Evolutionary conservation across 2,113 vertebrate species (phyloP).

Genomic region (Cebus imitator): DNA sequence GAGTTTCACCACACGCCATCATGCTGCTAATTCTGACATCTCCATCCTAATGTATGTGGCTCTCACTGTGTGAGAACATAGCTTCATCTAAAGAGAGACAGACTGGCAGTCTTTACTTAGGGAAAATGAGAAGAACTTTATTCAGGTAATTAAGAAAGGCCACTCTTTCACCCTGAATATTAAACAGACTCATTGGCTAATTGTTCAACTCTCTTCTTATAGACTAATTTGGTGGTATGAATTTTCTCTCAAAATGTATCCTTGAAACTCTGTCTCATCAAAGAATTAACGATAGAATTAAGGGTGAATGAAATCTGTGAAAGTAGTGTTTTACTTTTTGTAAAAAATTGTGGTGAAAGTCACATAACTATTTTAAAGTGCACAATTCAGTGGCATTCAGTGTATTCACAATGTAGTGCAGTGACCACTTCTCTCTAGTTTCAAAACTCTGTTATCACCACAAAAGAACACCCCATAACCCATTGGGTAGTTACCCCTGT

Average conservation of each 20-base stretch:
- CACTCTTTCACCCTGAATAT: background rate
- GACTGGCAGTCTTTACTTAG: background rate
- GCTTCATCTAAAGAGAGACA: background rate
- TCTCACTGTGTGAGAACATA: background rate
- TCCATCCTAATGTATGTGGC: slow-evolving; percentile 26
- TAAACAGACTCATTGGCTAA: background rate
- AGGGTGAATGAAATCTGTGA: background rate
- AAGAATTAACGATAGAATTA: slow-evolving; percentile 53
- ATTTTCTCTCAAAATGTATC: background rate
- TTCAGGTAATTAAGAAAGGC: background rate
- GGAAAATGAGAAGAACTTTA: background rate
- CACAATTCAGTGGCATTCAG: background rate
- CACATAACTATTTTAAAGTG: background rate
- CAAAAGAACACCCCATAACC: background rate
- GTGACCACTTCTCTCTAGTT: background rate
- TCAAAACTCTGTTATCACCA: background rate
- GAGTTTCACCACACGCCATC: background rate
- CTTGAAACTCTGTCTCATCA: slow-evolving; percentile 15
- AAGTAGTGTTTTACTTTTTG: slow-evolving; percentile 27
- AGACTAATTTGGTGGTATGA: background rate
- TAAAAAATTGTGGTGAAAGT: background rate
- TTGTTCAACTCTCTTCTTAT: background rate
- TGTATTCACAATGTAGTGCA: background rate
- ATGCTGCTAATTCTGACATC: slow-evolving; percentile 46
- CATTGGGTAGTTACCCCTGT: background rate